These are phyloP conservation scores for Eurytoma californica DNA, from an alignment of 2,888 invertebrate genomes.

Conservation along the genomic window DNA sequence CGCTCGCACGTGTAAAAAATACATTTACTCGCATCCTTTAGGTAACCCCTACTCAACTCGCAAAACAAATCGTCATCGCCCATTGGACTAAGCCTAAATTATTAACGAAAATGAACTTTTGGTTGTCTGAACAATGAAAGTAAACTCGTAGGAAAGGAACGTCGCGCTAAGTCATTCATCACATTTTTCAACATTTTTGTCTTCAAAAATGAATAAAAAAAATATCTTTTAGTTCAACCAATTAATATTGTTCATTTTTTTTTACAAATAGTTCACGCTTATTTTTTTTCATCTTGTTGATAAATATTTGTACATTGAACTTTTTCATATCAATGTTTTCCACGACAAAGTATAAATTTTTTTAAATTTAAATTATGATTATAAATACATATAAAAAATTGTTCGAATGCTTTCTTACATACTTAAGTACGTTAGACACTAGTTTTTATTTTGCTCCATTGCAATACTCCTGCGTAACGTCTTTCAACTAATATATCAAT, in stretches of 20 bases:
- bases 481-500: constrained; percentile 7
- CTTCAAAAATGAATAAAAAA: no score
- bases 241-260: neutral
- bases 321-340: neutral
- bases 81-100: neutral
- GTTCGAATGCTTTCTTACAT: constrained; percentile 16
- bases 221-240: no score
- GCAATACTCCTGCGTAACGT: neutral
- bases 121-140: constrained; percentile 4
- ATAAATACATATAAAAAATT: constrained; percentile 21
- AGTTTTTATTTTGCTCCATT: neutral
- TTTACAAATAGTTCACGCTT: neutral
- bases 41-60: constrained; percentile 9
- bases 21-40: constrained; percentile 36
- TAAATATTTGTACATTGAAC: neutral
- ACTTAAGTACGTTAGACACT: neutral
- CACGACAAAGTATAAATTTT: neutral
- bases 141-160: constrained; percentile 29
- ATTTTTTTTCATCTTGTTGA: neutral
- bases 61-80: constrained; percentile 11
- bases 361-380: neutral
- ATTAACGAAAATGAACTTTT: neutral
- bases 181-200: neutral
- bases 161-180: constrained; percentile 39
- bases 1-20: constrained; percentile 45